Conservation (phyloP, 1,140 invertebrate species). For the Dysdera silvatica region DNA sequence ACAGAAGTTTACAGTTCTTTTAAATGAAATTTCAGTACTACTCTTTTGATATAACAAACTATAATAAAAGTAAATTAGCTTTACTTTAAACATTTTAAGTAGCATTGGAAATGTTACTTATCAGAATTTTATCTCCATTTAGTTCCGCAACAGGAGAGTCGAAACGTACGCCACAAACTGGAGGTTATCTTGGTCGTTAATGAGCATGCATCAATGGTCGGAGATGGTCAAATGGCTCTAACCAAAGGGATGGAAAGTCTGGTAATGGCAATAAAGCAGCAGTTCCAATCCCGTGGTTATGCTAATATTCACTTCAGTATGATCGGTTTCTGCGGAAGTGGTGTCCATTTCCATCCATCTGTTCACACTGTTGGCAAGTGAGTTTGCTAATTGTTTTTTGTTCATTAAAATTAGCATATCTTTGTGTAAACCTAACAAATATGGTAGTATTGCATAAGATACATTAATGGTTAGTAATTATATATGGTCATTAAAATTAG, state of each 20-base stretch:
- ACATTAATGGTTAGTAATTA: too few species aligned
- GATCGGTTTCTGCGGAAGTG: constrained; percentile 19
- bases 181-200: constrained; percentile 20
- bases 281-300: constrained; percentile 16
- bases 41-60: too few species aligned
- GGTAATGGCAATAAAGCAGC: neutral
- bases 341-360: neutral
- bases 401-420: too few species aligned
- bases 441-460: too few species aligned
- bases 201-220: constrained; percentile 1
- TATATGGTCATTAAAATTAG: too few species aligned
- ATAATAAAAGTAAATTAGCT: too few species aligned
- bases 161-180: neutral
- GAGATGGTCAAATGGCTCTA: neutral
- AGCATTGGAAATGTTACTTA: neutral
- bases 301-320: constrained; percentile 2
- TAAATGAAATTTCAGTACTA: too few species aligned
- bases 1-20: too few species aligned
- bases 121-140: neutral
- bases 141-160: neutral
- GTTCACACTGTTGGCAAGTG: constrained; percentile 7
- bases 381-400: neutral
- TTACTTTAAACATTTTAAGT: too few species aligned
- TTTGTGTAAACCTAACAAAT: too few species aligned
- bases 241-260: constrained; percentile 15